phyloP scores from a whole-genome alignment of 1,140 invertebrate species.

The Araneus ventricosus region DNA sequence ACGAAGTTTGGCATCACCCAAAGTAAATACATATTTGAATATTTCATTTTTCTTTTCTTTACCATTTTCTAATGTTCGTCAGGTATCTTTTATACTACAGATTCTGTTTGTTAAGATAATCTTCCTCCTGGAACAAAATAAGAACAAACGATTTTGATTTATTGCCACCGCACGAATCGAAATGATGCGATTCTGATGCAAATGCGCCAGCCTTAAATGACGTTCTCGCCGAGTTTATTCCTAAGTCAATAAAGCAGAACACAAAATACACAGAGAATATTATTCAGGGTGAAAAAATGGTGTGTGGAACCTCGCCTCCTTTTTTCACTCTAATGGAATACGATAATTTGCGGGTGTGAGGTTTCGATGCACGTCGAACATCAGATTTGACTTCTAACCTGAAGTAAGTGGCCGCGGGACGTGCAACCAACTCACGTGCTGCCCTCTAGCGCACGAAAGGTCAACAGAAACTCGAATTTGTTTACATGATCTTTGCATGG shows the following conservation, averaged over 20 bases:
- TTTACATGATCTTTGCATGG: slow-evolving; percentile 67
- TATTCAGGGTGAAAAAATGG: slow-evolving; percentile 43
- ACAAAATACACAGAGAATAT: slow-evolving; percentile 50
- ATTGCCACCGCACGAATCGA: slow-evolving; percentile 41
- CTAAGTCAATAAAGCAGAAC: slow-evolving; percentile 60
- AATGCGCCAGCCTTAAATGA: slow-evolving; percentile 28
- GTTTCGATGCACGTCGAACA: slow-evolving; percentile 56
- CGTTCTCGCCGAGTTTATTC: slow-evolving; percentile 3
- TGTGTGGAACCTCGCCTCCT: slow-evolving; percentile 25
- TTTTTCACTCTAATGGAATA: slow-evolving; percentile 66
- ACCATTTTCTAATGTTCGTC: not conserved
- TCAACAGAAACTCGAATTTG: slow-evolving; percentile 59
- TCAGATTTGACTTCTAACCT: slow-evolving; percentile 70
- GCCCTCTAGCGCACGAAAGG: slow-evolving; percentile 70
- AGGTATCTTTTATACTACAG: not conserved
- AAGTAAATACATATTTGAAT: slow-evolving; percentile 18
- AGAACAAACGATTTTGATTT: slow-evolving; percentile 43
- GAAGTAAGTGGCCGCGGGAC: slow-evolving; percentile 61
- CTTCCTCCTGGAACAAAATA: not conserved
- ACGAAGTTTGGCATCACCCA: not conserved
- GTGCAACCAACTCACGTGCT: slow-evolving; percentile 63
- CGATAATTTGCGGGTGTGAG: slow-evolving; percentile 66
- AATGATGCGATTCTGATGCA: slow-evolving; percentile 61
- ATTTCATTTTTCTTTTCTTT: not conserved
- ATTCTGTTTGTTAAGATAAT: slow-evolving; percentile 42